Evolutionary conservation across 2,797 vertebrate species (phyloP).

Genomic region (Brachyalestes nurse): DNA sequence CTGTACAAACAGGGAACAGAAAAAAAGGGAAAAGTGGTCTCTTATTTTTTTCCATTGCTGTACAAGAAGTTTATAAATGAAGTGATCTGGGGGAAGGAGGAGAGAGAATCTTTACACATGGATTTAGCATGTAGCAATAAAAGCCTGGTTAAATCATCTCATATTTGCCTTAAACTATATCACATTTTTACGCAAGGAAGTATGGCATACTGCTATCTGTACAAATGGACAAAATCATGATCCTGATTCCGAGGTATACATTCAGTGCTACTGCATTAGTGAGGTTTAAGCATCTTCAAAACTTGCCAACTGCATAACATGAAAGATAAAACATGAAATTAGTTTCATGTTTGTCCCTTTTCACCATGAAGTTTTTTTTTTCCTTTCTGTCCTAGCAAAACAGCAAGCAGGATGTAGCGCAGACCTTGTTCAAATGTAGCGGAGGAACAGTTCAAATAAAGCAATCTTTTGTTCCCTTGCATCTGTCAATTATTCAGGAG

Average conservation of each 20-base stretch:
- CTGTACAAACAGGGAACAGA: too few relatives aligned
- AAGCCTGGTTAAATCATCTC: too few relatives aligned
- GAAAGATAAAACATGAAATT: background rate
- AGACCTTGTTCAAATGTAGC: background rate
- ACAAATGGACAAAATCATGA: too few relatives aligned
- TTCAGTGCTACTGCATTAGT: background rate
- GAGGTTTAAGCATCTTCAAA: background rate
- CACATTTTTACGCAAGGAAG: too few relatives aligned
- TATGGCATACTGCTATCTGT: background rate
- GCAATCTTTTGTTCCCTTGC: conserved; percentile 27
- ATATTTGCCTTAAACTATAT: background rate
- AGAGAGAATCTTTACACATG: too few relatives aligned
- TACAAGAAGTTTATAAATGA: too few relatives aligned
- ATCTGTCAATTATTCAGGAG: conserved; percentile 53
- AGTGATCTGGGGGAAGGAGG: too few relatives aligned
- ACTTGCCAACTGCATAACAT: background rate
- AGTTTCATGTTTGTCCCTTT: background rate
- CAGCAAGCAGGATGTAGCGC: background rate
- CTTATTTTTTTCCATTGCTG: too few relatives aligned
- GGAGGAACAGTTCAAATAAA: conserved; percentile 25
- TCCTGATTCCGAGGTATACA: background rate
- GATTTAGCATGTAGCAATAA: too few relatives aligned
- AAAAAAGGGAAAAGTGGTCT: too few relatives aligned
- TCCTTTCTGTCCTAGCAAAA: background rate
- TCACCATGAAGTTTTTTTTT: background rate